Evolutionary conservation across 2,113 vertebrate species (phyloP).

Genomic region (Phrynocephalus versicolor): DNA sequence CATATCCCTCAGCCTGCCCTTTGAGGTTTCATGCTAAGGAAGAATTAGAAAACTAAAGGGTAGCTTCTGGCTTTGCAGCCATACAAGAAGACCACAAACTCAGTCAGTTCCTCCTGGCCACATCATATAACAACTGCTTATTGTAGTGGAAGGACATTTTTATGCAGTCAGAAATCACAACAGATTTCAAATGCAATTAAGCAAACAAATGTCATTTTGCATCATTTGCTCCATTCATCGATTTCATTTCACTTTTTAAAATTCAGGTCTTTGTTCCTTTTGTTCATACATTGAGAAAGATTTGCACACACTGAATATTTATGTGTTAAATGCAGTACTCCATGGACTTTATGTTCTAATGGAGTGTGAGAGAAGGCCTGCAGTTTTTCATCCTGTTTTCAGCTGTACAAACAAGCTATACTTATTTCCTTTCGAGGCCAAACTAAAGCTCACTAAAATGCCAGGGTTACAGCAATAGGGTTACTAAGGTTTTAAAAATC

Average conservation of each 20-base stretch:
- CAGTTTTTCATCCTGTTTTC: constrained; percentile 97
- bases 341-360: constrained; percentile 92
- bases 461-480: constrained; percentile 54
- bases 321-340: constrained; percentile 94
- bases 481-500: constrained; percentile 74
- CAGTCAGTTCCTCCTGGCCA: neutral
- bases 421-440: constrained; percentile 77
- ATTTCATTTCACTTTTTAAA: constrained; percentile 79
- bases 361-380: constrained; percentile 94
- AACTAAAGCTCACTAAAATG: constrained; percentile 67
- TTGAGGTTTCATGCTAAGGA: too few relatives aligned
- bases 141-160: constrained; percentile 43
- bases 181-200: too few relatives aligned
- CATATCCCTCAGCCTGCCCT: too few relatives aligned
- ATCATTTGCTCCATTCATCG: constrained; percentile 65
- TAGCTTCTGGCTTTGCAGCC: too few relatives aligned
- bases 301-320: constrained; percentile 91
- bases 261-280: constrained; percentile 68
- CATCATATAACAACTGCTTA: neutral
- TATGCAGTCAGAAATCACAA: too few relatives aligned
- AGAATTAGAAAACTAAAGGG: too few relatives aligned
- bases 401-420: constrained; percentile 96
- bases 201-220: constrained; percentile 48
- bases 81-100: neutral
- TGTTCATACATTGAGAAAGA: constrained; percentile 77